Evolutionary conservation across 2,888 invertebrate genomes (phyloP).

Genomic region (Hipparchia sbordonii): DNA sequence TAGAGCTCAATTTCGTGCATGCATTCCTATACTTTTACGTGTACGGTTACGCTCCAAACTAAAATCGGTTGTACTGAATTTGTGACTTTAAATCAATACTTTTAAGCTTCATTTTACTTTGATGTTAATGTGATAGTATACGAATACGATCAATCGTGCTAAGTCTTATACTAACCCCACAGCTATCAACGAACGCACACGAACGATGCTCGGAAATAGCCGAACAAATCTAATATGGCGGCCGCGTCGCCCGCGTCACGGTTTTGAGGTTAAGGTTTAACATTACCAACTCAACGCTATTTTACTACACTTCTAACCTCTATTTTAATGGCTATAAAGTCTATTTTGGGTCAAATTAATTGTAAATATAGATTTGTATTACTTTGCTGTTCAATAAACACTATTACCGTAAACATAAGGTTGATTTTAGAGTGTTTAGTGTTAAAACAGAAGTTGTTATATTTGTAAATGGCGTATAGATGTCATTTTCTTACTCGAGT

Average conservation of each 20-base stretch:
- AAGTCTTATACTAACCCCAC: no score
- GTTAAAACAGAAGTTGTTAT: conserved; percentile 46
- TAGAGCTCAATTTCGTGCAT: no score
- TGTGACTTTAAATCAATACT: no score
- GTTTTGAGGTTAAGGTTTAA: conserved; percentile 83
- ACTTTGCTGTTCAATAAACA: neutral
- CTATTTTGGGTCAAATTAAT: conserved; percentile 47
- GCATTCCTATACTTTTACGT: no score
- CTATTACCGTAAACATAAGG: conserved; percentile 44
- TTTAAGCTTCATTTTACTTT: no score
- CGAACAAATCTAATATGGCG: conserved; percentile 71
- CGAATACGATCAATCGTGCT: no score
- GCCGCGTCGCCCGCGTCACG: conserved; percentile 61
- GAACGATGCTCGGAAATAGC: conserved; percentile 61
- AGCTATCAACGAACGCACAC: conserved; percentile 48
- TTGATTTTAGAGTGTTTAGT: conserved; percentile 49
- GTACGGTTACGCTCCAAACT: no score
- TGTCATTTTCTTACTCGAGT: conserved; percentile 68
- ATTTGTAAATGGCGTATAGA: conserved; percentile 59
- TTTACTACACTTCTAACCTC: conserved; percentile 20
- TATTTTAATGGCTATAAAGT: conserved; percentile 49
- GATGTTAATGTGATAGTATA: no score
- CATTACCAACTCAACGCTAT: conserved; percentile 57
- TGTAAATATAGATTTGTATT: conserved; percentile 45
- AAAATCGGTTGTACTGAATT: no score